Evolutionary conservation across 2,113 vertebrate genomes (phyloP).

Genomic region (Lampris incognitus): DNA sequence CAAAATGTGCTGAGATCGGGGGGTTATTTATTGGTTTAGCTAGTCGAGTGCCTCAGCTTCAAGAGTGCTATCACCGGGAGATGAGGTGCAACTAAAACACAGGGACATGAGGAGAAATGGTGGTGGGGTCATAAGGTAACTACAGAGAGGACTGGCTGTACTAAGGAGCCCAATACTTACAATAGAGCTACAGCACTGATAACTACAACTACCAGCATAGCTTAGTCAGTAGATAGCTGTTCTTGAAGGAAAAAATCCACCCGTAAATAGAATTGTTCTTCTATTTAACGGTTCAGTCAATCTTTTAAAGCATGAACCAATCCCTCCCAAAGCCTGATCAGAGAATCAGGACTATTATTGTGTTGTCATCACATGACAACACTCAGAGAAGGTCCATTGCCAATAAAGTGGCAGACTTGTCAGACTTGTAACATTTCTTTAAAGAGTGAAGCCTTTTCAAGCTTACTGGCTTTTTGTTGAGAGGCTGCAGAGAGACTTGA

Average conservation of each 20-base stretch:
- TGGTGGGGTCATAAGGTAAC: constrained; percentile 12
- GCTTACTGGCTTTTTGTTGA: neutral
- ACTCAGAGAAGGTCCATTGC: constrained; percentile 21
- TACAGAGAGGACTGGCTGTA: constrained; percentile 13
- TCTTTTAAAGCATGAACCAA: neutral
- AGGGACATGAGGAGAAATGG: constrained; percentile 30
- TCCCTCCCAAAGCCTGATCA: constrained; percentile 12
- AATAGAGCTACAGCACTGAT: constrained; percentile 4
- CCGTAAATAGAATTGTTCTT: neutral
- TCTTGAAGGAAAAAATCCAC: neutral
- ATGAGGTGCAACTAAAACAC: constrained; percentile 55
- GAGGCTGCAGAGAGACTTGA: constrained; percentile 3
- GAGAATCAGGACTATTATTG: constrained; percentile 4
- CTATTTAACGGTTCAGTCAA: neutral
- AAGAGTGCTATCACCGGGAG: constrained; percentile 33
- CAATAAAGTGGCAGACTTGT: constrained; percentile 24
- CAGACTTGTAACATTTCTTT: constrained; percentile 29
- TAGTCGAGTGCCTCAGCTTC: constrained; percentile 16
- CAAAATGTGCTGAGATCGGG: constrained; percentile 44
- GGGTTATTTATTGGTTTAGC: constrained; percentile 67
- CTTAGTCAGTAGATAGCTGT: constrained; percentile 4
- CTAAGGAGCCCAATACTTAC: constrained; percentile 17
- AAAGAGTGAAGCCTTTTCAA: constrained; percentile 32
- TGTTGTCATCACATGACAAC: constrained; percentile 21
- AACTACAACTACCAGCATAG: neutral